Conservation (phyloP, 2,797 vertebrate species). For the Tinamus major region DNA sequence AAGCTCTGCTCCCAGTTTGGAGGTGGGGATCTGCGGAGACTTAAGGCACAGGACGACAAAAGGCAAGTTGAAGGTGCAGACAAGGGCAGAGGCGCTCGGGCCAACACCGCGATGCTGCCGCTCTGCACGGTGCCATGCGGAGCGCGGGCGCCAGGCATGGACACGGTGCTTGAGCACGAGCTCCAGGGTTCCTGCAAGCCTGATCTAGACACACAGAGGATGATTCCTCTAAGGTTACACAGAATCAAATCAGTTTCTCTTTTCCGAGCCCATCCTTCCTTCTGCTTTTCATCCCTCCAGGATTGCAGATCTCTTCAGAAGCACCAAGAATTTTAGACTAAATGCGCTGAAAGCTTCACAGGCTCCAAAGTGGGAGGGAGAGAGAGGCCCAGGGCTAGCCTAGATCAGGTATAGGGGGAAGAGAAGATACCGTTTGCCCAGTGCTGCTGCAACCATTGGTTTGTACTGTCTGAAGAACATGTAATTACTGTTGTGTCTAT, state of each 20-base stretch:
- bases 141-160: neutral
- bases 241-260: neutral
- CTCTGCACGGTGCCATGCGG: neutral
- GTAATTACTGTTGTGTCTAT: conserved; percentile 45
- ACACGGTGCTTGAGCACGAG: neutral
- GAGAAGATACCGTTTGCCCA: neutral
- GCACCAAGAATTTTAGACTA: neutral
- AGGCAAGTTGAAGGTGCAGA: neutral
- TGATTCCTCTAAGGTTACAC: neutral
- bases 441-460: neutral
- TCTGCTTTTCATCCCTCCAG: neutral
- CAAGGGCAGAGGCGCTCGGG: neutral
- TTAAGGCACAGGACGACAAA: neutral
- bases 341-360: neutral
- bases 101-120: neutral
- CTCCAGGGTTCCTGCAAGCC: neutral
- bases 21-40: neutral
- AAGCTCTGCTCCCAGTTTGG: neutral
- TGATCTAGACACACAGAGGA: neutral
- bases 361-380: neutral
- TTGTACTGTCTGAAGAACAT: neutral
- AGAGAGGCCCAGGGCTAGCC: neutral
- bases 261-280: neutral
- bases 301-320: neutral
- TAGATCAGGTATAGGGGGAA: neutral